Base-by-base conservation (phyloP, 2,113 vertebrate species). In the Gorsachius goisagi region DNA sequence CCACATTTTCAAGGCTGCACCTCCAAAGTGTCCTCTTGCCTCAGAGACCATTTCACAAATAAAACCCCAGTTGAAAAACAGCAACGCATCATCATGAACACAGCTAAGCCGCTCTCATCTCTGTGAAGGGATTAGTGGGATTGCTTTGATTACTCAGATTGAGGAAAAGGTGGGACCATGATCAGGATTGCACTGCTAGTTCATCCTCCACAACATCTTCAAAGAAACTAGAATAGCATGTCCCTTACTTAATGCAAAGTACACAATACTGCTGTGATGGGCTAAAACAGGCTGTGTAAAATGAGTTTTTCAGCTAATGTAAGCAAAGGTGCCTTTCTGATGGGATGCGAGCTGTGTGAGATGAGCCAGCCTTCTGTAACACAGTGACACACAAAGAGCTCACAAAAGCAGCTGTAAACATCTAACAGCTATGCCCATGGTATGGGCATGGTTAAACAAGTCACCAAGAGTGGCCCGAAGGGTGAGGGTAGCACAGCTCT, bases 71-170 rank as follows among this genome's bases (percentile, higher is more conserved):
- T 1, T 82, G 83, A 74, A 81, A 87, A 95, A 56, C 58, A 90
- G 83, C 83, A 87, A 81, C 21, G 44, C 73, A 60, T 93, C 93
- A 68, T 95, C 17, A 32, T 68, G 60, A 92, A 32, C 64, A 88
- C 59, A 77, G 55, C 79, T 92, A 90, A 96, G 59, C 85, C 0
- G 0, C 69, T 85, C 94, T 90, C 89, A 76, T 91, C 35, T 80
- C 89, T 92, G 47, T 60, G 90, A 95, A 73, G 80, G 88, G 86
- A 93, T 97, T 96, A 93, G 68, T 56, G 76, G 83, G 84, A 95
- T 89, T 87, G 88, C 69, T 95, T 94, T 96, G 86, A 95, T 96
- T 95, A 89, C 73, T 89, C 41, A 67, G 55, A 86, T 59, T 66
- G 37, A 90, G 73, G 72, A 89, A 95, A 93, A 95, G 79, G 90